Conservation (phyloP, 2,797 vertebrate species). For the Tachyglossus aculeatus region DNA sequence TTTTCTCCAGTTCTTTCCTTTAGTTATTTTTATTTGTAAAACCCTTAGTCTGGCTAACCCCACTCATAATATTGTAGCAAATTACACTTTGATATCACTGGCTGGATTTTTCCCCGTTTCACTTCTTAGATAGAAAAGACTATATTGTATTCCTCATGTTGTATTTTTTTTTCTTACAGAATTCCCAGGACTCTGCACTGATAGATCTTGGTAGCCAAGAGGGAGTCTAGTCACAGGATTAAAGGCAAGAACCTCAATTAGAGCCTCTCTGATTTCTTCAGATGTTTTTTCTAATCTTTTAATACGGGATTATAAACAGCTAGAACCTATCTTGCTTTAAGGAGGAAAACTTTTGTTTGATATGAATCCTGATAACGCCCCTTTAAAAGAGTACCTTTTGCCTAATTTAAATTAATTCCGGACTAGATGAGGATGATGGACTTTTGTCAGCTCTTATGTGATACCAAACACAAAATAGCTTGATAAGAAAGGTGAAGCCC, state of each 20-base stretch:
- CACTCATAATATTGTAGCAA: conserved; percentile 50
- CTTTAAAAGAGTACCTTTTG: conserved; percentile 54
- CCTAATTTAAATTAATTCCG: conserved; percentile 76
- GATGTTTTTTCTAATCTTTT: conserved; percentile 87
- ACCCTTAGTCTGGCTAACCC: conserved; percentile 31
- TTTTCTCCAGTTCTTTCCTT: conserved; percentile 32
- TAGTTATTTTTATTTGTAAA: conserved; percentile 37
- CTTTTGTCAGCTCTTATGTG: conserved; percentile 77
- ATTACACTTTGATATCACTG: conserved; percentile 59
- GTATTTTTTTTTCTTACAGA: conserved; percentile 78
- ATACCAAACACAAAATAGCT: conserved; percentile 76
- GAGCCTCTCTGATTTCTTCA: conserved; percentile 85
- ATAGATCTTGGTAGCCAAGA: conserved; percentile 81
- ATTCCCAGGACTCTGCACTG: conserved; percentile 76
- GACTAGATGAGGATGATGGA: conserved; percentile 79
- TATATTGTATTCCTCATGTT: conserved; percentile 67
- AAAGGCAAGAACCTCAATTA: conserved; percentile 87
- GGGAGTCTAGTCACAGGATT: conserved; percentile 81
- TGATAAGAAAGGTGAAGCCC: conserved; percentile 77
- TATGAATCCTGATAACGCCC: conserved; percentile 58
- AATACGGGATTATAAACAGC: conserved; percentile 83
- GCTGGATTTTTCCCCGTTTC: conserved; percentile 47
- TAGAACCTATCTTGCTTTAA: conserved; percentile 75
- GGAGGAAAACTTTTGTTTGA: conserved; percentile 69
- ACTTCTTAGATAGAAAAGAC: conserved; percentile 68